Percentiles rank a stretch among this genome's conserved stretches.
These are phyloP conservation scores for Lithophane leautieri DNA, from an alignment of 2,888 invertebrate species.

Conservation along the genomic window DNA sequence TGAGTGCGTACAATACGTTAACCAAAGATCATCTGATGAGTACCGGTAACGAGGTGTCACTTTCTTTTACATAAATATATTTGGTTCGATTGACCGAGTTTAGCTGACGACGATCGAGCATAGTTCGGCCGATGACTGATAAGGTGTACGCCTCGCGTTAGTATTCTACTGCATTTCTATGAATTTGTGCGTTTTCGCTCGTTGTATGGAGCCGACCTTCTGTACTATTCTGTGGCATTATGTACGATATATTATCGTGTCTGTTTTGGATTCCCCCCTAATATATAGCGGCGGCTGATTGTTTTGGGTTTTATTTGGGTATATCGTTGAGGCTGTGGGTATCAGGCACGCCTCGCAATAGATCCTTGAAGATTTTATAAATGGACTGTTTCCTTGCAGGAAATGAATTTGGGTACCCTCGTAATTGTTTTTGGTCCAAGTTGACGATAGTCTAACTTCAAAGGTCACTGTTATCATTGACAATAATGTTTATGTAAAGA, in stretches of 20 bases:
- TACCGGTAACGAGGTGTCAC: background rate
- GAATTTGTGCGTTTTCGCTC: background rate
- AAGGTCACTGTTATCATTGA: background rate
- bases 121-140: background rate
- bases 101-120: no score
- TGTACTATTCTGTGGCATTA: conserved; percentile 15
- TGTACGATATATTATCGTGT: conserved; percentile 65
- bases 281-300: conserved; percentile 65
- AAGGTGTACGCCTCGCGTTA: background rate
- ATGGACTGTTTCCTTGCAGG: conserved; percentile 27
- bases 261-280: conserved; percentile 59
- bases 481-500: background rate
- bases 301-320: conserved; percentile 62
- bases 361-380: conserved; percentile 54
- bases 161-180: background rate
- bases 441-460: background rate
- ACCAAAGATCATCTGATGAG: background rate
- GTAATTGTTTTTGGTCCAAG: conserved; percentile 5
- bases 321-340: conserved; percentile 21
- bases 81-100: background rate
- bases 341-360: conserved; percentile 33
- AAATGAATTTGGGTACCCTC: conserved; percentile 22
- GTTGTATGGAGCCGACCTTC: conserved; percentile 14
- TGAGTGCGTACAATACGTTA: background rate
- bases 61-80: background rate